Evolutionary conservation across 1,140 invertebrate species (phyloP).

Genomic region (Trachelipus rathkii): DNA sequence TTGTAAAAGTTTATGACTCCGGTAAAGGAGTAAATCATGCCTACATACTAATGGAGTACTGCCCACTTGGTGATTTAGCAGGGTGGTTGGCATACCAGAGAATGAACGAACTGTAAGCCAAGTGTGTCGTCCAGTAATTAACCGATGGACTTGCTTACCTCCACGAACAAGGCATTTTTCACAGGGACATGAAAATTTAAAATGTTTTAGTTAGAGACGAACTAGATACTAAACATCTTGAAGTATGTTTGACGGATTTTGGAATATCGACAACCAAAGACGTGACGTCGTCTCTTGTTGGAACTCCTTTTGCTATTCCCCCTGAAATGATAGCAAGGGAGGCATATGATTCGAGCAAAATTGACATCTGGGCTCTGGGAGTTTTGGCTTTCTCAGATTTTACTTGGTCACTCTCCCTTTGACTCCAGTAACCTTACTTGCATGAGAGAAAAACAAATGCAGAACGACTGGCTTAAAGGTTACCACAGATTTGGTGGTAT

Average conservation of each 20-base stretch:
- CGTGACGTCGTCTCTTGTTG: neutral
- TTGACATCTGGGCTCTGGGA: neutral
- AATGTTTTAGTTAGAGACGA: neutral
- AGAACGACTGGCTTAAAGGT: neutral
- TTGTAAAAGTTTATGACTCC: neutral
- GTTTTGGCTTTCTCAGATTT: neutral
- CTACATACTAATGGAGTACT: neutral
- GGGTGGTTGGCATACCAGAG: neutral
- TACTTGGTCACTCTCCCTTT: neutral
- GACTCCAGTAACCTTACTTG: neutral
- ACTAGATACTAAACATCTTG: neutral
- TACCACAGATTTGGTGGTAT: neutral
- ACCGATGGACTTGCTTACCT: neutral
- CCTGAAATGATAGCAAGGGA: neutral
- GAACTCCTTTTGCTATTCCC: neutral
- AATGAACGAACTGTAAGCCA: neutral
- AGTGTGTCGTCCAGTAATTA: neutral
- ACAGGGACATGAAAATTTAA: neutral
- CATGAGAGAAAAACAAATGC: neutral
- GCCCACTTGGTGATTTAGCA: neutral
- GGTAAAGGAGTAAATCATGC: neutral
- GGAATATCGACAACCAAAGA: conserved; percentile 2
- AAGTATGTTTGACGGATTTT: neutral
- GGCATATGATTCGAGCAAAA: neutral
- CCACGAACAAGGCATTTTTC: neutral